A percentile compares a stretch with the other conserved stretches of the same genome.
Conservation (phyloP, 1,140 invertebrate species). For the Aphis craccivora region DNA sequence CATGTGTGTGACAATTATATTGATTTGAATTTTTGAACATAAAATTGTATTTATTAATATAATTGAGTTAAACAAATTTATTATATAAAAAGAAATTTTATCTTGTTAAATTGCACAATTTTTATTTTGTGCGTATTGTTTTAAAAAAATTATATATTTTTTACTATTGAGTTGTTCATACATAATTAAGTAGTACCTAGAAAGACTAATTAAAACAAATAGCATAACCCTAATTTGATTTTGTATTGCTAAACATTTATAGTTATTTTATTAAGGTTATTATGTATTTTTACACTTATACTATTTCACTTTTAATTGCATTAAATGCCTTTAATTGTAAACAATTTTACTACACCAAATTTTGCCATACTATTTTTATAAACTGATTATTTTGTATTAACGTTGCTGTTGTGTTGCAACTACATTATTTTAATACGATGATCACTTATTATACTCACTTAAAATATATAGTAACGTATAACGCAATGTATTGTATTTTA, state of each 20-base stretch:
- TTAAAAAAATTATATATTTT: constrained; percentile 55
- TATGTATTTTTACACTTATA: constrained; percentile 37
- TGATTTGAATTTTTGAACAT: constrained; percentile 42
- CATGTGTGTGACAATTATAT: constrained; percentile 51
- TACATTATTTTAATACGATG: neutral
- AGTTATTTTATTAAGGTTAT: constrained; percentile 30
- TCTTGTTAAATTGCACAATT: constrained; percentile 53
- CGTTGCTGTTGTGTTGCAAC: neutral
- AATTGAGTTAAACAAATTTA: constrained; percentile 55
- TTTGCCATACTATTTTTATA: constrained; percentile 50
- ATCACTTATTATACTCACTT: constrained; percentile 33
- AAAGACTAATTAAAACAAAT: constrained; percentile 50
- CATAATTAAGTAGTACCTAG: constrained; percentile 32
- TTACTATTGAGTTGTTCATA: constrained; percentile 57
- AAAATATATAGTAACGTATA: constrained; percentile 40
- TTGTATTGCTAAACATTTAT: constrained; percentile 43
- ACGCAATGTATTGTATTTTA: neutral
- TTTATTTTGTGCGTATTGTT: constrained; percentile 53
- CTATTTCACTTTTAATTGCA: constrained; percentile 23
- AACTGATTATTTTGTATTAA: constrained; percentile 27
- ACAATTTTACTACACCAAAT: constrained; percentile 29
- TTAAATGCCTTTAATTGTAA: constrained; percentile 33
- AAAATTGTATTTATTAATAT: constrained; percentile 53
- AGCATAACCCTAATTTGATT: constrained; percentile 31
- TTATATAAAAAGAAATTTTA: constrained; percentile 56